Percentiles rank a stretch among this genome's conserved stretches.
Evolutionary conservation across 2,113 vertebrate genomes (phyloP).

Genomic region (Oncorhynchus kisutch): DNA sequence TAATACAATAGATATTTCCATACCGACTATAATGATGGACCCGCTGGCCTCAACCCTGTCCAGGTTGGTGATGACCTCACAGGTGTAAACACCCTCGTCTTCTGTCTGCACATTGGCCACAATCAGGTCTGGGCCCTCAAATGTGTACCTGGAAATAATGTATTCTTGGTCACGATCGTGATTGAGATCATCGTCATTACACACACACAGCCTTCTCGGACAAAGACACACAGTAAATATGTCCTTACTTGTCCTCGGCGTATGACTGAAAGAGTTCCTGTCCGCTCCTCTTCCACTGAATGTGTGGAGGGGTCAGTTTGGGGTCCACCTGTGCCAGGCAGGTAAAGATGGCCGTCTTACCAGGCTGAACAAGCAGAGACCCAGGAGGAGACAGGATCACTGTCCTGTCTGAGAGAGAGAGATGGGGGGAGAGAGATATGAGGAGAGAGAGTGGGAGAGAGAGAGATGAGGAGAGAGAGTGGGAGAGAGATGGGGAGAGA

Average conservation of each 20-base stretch:
- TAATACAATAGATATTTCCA: conserved; percentile 36
- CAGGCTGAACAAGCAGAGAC: conserved; percentile 70
- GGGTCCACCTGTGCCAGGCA: conserved; percentile 64
- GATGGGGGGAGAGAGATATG: not conserved
- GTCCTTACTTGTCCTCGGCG: conserved; percentile 73
- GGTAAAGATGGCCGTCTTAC: conserved; percentile 72
- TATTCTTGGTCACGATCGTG: no score
- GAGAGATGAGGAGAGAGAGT: no score
- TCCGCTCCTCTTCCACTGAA: conserved; percentile 70
- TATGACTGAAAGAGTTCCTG: conserved; percentile 63
- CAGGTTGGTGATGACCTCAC: conserved; percentile 78
- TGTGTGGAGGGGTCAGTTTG: conserved; percentile 45
- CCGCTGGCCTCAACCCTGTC: conserved; percentile 76
- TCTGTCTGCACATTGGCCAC: conserved; percentile 71
- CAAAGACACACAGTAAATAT: not conserved
- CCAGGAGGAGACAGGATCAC: conserved; percentile 75
- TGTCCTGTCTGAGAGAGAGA: conserved; percentile 74
- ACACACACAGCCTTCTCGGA: not conserved
- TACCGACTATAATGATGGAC: conserved; percentile 81
- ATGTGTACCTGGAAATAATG: conserved; percentile 72
- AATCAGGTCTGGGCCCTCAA: conserved; percentile 71
- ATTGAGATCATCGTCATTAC: not conserved
- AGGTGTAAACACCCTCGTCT: conserved; percentile 83
- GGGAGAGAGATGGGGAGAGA: no score
- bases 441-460: no score